Evolutionary conservation across 2,113 vertebrate genomes (phyloP), one percentile per base, ranked within the genome.

Genomic region (Pipra filicauda): DNA sequence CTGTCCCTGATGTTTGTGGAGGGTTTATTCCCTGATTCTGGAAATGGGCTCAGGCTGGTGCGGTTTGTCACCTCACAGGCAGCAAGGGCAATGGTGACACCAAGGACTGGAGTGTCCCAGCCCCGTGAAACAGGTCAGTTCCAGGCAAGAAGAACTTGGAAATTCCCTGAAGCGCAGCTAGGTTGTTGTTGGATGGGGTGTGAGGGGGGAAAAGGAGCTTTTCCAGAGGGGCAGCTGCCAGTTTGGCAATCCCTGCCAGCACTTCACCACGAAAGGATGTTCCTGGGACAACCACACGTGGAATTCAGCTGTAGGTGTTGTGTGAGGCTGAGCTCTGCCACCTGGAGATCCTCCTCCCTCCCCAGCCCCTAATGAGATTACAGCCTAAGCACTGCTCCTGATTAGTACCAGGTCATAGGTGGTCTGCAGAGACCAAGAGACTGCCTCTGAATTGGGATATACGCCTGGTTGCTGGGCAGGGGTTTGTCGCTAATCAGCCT

Each of bases 41-140:
- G 69, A 23, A 21, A 5, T 1, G 1, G 70, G 41, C 61, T 78
- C 11, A 27, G 49, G 73, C 64, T 5, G 1, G 13, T 30, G 57
- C 57, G 46, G 14, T 71, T 62, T 75, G 35, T 54, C 30, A 6
- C 35, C 23, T 76, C 35, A 1, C 31, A 30, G 75, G 48, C 72
- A 48, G 30, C 0, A 0, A 72, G 46, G n/a, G 39, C 73, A 24
- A 65, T 0, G 3, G 5, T 44, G 70, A 28, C 33, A 85, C 19
- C 49, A 14, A 30, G n/a, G 44, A 7, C 5, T 35, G 1, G 10
- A 57, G 28, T 4, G 30, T 57, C 22, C 88, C 64, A 28, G 22
- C 11, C n/a, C 49, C 0, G 0, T 39, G 70, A 7, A 59, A 30
- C 0, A 1, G 1, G 3, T 44, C 3, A 2, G 41, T 11, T 89